Evolutionary conservation across 2,888 invertebrate species (phyloP), one percentile per base, ranked within the genome.

Genomic region (Melieria crassipennis): DNA sequence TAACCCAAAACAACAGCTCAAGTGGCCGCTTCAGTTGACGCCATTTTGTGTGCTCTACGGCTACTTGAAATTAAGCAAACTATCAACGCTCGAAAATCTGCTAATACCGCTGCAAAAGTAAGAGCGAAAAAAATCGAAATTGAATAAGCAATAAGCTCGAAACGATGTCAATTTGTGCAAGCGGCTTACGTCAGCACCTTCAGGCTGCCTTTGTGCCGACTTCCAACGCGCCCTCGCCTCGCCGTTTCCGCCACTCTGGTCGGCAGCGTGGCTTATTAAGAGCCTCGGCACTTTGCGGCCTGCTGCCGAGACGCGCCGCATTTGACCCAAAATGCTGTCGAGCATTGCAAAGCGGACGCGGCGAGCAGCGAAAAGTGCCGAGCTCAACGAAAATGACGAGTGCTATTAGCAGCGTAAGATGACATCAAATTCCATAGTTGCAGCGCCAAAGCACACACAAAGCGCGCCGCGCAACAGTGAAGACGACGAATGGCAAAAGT

Each of bases 381-480:
- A 72, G 68, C 72, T 72, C 72, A 72, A 69, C 72, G 65, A 69
- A 72, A 72, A 69, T 72, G 61, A 72, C 72, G 65, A 72, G 72
- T 56, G 68, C 65, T 72, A 47, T 46, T 69, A 63, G 69, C 52
- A 45, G 56, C 56, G n/a, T 45, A 65, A 68, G 71, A 68, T 68
- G 68, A 71, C 68, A 71, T 10, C 71, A 55, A 65, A 69, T 66
- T 72, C 52, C 65, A 72, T 69, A 72, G 68, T 68, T 64, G 68
- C 52, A 72, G 16, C 45, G 30, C 30, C 30, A 30, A 30, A 30
- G 30, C 30, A 30, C 30, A 30, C 30, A 30, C 30, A 30, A 30
- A 30, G 30, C 30, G 30, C 30, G 30, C 30, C 30, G 30, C 30
- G 30, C 30, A 30, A 30, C 30, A 30, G 30, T 30, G 30, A 30